Evolutionary conservation across 2,113 vertebrate genomes (phyloP), one percentile per base, ranked within the genome.

Genomic region (Cephalopterus ornatus): DNA sequence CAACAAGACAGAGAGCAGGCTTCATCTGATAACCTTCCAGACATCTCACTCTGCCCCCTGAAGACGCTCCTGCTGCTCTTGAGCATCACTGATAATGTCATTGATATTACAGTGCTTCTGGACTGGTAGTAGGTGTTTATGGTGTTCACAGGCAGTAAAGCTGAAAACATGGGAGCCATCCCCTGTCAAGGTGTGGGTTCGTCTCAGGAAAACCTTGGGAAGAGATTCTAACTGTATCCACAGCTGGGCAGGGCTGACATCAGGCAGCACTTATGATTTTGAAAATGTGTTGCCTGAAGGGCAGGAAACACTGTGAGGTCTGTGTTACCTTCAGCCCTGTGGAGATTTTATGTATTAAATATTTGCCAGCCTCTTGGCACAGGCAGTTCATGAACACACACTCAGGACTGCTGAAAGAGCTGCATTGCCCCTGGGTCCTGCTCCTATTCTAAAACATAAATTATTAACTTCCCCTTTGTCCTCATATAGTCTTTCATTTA

Each of bases 391-490:
- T 47, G 67, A 77, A 16, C 30, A 73, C 18, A 47, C 9, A 14
- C 9, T 14, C 39, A 85, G 35, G 50, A 32, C 41, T 80, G 21
- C 35, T 74, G 39, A 80, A 95, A 92, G 72, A 77, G 35, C 49
- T 62, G 41, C 2, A 1, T 15, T 86, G 79, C 85, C 90, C 11
- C 53, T 79, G 47, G 87, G 50, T 71, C 24, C 27, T 85, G 41
- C 55, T 95, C 65, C 72, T 80, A 55, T 41, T 49, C 55, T 75
- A 73, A 56, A 9, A 33, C 8, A 72, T 88, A 26, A 75, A 91
- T 86, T 72, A 78, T 93, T 76, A 8, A 75, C 41, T 58, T 62
- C n/a, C 16, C 11, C 18, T 94, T 96, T 94, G 55, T 96, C 27
- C 6, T 71, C 12, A 28, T 9, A 15, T 42, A 41, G 88, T 87